Evolutionary conservation across 2,113 vertebrate genomes (phyloP).

Genomic region (Axis porcinus): DNA sequence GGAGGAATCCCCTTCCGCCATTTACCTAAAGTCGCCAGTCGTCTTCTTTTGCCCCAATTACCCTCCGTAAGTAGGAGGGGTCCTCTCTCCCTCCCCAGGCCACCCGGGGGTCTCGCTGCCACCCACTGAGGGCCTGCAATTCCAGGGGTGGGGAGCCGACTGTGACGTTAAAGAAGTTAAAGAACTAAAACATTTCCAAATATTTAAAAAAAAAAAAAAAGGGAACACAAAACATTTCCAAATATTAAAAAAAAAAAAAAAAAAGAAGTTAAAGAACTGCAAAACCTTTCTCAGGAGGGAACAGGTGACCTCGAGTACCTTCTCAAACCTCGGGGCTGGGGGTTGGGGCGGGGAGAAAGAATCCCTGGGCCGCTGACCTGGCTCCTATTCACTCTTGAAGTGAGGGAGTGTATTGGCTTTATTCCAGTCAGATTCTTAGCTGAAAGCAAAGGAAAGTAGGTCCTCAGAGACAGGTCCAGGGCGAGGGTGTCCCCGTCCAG

Average conservation of each 20-base stretch:
- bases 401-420: background rate
- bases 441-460: background rate
- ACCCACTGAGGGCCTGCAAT: background rate
- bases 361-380: background rate
- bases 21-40: background rate
- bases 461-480: background rate
- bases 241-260: too few relatives aligned
- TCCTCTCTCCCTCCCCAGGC: background rate
- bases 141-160: background rate
- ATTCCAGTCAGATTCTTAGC: background rate
- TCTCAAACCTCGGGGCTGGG: background rate
- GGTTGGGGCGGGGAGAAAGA: background rate
- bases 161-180: background rate
- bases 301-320: background rate
- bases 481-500: background rate
- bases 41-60: background rate
- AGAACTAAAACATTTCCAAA: too few relatives aligned
- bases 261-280: background rate
- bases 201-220: too few relatives aligned
- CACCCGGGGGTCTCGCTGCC: background rate
- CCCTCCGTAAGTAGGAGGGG: background rate
- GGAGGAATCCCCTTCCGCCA: background rate
- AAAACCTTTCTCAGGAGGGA: background rate
- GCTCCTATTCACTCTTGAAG: background rate
- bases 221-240: too few relatives aligned